Percentiles rank a stretch among this genome's conserved stretches.
These are phyloP conservation scores for Gambusia affinis DNA, from an alignment of 2,113 vertebrate species.

Conservation along the genomic window DNA sequence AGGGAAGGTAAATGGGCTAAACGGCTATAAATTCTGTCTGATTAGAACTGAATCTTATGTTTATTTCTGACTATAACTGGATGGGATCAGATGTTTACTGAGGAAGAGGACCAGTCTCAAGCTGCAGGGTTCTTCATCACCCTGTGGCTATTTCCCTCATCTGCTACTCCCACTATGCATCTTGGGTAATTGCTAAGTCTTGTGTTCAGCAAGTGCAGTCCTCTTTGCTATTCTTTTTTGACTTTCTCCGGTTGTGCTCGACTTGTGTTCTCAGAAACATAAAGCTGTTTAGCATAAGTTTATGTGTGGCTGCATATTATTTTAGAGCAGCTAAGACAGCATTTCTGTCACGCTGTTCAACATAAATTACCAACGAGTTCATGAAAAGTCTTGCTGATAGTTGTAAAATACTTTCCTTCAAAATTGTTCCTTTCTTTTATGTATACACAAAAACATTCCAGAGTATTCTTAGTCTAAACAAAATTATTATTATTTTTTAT, in stretches of 20 bases:
- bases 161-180: constrained; percentile 14
- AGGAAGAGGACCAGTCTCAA: constrained; percentile 33
- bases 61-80: constrained; percentile 37
- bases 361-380: not conserved
- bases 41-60: constrained; percentile 46
- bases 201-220: not conserved
- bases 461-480: too few relatives aligned
- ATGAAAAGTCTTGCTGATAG: not conserved
- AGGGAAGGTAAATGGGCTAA: constrained; percentile 12
- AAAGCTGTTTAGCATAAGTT: not conserved
- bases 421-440: not conserved
- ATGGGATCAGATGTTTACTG: constrained; percentile 44
- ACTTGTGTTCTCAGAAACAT: not conserved
- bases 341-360: not conserved
- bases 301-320: not conserved
- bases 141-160: not conserved
- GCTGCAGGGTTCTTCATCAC: constrained; percentile 29
- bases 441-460: too few relatives aligned
- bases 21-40: constrained; percentile 37
- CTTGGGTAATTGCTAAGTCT: constrained; percentile 16
- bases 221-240: not conserved
- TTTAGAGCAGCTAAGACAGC: not conserved
- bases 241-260: not conserved
- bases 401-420: not conserved
- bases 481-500: too few relatives aligned